Evolutionary conservation across 1,140 invertebrate genomes (phyloP).

Genomic region (Probaryconus sp.): DNA sequence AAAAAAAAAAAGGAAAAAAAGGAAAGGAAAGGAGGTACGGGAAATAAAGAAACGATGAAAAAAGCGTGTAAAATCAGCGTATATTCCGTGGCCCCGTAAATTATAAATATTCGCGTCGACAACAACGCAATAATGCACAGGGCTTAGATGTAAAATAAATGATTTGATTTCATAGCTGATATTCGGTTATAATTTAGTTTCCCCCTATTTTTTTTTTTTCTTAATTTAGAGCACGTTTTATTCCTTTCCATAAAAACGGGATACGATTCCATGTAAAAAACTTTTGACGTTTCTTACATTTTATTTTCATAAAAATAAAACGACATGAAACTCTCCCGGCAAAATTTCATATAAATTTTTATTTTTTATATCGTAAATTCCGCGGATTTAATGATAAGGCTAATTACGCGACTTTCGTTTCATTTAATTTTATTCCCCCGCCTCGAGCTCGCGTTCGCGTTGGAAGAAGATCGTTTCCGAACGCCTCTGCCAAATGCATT

Average conservation of each 20-base stretch:
- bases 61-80: conserved; percentile 3
- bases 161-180: conserved; percentile 46
- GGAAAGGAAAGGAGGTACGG: too few relatives aligned
- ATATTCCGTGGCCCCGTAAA: conserved; percentile 15
- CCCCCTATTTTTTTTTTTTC: too few relatives aligned
- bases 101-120: conserved; percentile 31
- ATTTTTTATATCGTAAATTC: conserved; percentile 43
- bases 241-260: conserved; percentile 46
- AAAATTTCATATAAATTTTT: conserved; percentile 49
- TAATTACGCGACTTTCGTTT: conserved; percentile 43
- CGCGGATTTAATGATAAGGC: conserved; percentile 41
- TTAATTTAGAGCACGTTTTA: conserved; percentile 57
- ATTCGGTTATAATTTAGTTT: conserved; percentile 42
- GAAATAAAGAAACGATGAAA: conserved; percentile 5
- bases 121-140: conserved; percentile 9
- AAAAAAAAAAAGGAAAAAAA: conserved; percentile 4
- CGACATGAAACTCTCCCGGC: conserved; percentile 32
- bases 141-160: conserved; percentile 35
- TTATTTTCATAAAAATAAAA: conserved; percentile 55
- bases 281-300: conserved; percentile 45
- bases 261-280: conserved; percentile 52
- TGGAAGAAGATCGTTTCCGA: too few relatives aligned
- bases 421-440: conserved; percentile 23
- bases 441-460: too few relatives aligned
- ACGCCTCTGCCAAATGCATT: too few relatives aligned